Evolutionary conservation across 92 coral and sea anemone genomes (phyloP).

Genomic region (Blastomussa wellsi): DNA sequence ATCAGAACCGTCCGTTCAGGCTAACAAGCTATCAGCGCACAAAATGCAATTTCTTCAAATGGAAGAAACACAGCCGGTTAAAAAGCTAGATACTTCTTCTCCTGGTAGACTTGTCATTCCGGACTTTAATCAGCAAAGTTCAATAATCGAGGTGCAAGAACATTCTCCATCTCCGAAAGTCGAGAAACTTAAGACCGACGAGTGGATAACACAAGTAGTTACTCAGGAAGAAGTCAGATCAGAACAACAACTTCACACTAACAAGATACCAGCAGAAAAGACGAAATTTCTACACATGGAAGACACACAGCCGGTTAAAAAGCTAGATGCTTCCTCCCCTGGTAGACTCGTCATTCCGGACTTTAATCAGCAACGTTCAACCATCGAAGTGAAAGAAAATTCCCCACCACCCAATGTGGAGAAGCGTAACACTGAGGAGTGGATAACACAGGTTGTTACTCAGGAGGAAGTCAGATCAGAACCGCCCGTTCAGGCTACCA

Average conservation of each 20-base stretch:
- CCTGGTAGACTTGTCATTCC: constrained; percentile 18
- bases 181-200: not conserved
- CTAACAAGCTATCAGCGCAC: not conserved
- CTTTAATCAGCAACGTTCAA: not conserved
- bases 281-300: not conserved
- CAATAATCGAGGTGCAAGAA: not conserved
- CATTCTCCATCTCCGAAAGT: not conserved
- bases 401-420: not conserved
- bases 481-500: not conserved
- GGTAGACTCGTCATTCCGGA: not conserved
- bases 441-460: not conserved
- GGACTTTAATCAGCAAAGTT: not conserved
- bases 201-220: constrained; percentile 1
- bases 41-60: constrained; percentile 5
- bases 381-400: not conserved
- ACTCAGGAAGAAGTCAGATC: not conserved
- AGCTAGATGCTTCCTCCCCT: not conserved
- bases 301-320: not conserved
- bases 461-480: not conserved
- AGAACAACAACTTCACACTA: not conserved
- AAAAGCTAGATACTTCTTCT: not conserved
- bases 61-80: not conserved
- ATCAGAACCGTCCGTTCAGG: not conserved
- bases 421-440: not conserved
- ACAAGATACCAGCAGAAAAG: not conserved